Base-by-base conservation (phyloP, 2,797 vertebrate genomes). In the Lophius americanus region DNA sequence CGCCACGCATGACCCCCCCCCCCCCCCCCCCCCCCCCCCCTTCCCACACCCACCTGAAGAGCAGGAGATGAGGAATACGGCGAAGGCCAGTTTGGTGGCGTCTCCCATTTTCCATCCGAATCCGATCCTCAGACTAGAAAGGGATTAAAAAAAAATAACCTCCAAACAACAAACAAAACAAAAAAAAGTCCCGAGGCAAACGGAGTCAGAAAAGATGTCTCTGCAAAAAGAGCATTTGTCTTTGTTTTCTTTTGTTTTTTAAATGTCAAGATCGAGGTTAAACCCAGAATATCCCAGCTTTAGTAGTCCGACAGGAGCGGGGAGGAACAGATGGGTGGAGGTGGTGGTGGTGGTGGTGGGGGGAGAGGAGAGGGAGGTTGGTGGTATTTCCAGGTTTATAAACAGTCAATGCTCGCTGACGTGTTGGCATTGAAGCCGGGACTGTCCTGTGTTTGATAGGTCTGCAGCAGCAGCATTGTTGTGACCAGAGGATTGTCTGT, bases 11-110 rank as follows among this genome's bases (percentile, higher is more conserved):
- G 57, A 58, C n/a, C 37, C 36, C 12, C 32, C 39, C 39, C n/a
- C n/a, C 37, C 36, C 12, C 32, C 39, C 39, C n/a, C 37, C 36
- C 12, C 32, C 39, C 39, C n/a, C 37, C 36, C 12, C 32, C 39
- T 36, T n/a, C 53, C 68, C 83, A 78, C 78, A 95, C 96, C 94
- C 93, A 98, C 97, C 97, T 96, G 97, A 99, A 89, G 96, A 98
- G 81, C 96, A 99, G 70, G 97, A 98, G 93, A 98, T 96, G 90
- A 98, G 96, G 95, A 99, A 97, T 87, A 99, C 96, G 77, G 96
- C 96, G 56, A 98, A 95, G 89, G 96, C 96, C 94, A 99, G 95
- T 92, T 98, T 98, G 78, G 96, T 97, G 90, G 96, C 96, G 92
- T 96, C 95, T 95, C 96, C 97, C 97, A 98, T 98, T 94, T 96